A percentile compares a stretch with the other conserved stretches of the same genome.
phyloP scores from a whole-genome alignment of 2,888 invertebrate species.

The Cerceris ruficornis region DNA sequence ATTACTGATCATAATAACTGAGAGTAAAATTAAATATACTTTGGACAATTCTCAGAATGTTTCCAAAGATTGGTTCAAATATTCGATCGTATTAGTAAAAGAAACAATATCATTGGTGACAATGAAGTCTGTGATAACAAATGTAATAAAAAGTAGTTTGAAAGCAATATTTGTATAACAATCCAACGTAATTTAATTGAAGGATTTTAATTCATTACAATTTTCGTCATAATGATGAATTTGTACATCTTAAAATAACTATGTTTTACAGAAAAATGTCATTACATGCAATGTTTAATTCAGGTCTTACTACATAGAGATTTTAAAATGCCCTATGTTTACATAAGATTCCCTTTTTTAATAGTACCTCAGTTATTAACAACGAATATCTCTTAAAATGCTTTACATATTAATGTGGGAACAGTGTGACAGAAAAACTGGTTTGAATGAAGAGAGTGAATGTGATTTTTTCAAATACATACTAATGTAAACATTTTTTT shows the following conservation, averaged over 20 bases:
- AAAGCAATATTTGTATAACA: too few species aligned
- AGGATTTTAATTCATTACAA: too few species aligned
- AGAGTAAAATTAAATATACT: constrained; percentile 20
- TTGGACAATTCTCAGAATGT: neutral
- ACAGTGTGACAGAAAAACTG: constrained; percentile 52
- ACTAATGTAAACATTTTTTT: constrained; percentile 81
- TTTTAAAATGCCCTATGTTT: too few species aligned
- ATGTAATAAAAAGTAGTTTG: neutral
- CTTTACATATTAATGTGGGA: constrained; percentile 31
- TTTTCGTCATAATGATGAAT: too few species aligned
- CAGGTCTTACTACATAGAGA: too few species aligned
- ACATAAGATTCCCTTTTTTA: neutral
- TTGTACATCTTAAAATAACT: neutral
- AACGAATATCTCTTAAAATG: constrained; percentile 26
- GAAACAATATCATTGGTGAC: neutral
- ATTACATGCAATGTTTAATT: neutral
- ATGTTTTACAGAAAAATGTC: neutral
- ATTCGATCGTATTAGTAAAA: too few species aligned
- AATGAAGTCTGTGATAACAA: too few species aligned
- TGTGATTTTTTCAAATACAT: constrained; percentile 76
- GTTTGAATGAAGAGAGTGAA: constrained; percentile 75
- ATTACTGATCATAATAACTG: constrained; percentile 32
- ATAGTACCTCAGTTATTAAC: constrained; percentile 34
- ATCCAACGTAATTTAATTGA: too few species aligned
- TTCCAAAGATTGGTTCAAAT: too few species aligned